Conservation (phyloP, 2,888 invertebrate species). For the Cynaeus angustus region DNA sequence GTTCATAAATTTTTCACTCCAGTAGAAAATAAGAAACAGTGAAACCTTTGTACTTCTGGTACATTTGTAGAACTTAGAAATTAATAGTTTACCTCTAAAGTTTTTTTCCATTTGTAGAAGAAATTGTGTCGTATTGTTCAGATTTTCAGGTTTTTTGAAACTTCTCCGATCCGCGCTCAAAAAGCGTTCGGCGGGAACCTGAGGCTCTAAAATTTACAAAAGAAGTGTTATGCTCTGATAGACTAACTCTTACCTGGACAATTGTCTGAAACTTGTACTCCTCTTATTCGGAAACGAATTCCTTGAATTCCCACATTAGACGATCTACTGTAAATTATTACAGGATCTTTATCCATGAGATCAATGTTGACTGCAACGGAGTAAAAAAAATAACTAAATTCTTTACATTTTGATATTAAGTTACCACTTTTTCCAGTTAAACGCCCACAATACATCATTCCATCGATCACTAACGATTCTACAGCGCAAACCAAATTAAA, state of each 20-base stretch:
- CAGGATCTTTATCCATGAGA: slow-evolving; percentile 28
- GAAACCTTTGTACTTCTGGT: no score
- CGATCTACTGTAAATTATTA: slow-evolving; percentile 50
- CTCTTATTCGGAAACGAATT: slow-evolving; percentile 51
- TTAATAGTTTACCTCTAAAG: slow-evolving; percentile 47
- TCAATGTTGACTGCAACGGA: slow-evolving; percentile 45
- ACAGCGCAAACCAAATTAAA: slow-evolving; percentile 65
- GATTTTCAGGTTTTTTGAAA: neutral
- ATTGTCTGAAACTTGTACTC: slow-evolving; percentile 54
- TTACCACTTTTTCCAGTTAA: slow-evolving; percentile 57
- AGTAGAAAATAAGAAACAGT: no score
- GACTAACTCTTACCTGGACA: slow-evolving; percentile 39
- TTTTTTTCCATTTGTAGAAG: slow-evolving; percentile 46
- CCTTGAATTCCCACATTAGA: slow-evolving; percentile 39
- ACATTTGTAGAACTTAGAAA: neutral
- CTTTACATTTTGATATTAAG: no score
- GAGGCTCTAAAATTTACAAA: slow-evolving; percentile 45
- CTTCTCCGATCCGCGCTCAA: neutral
- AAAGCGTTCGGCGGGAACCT: slow-evolving; percentile 53
- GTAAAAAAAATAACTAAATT: neutral
- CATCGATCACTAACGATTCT: slow-evolving; percentile 65
- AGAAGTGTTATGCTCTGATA: neutral
- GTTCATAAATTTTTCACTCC: no score
- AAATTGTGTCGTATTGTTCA: slow-evolving; percentile 31
- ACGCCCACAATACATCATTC: slow-evolving; percentile 65